Evolutionary conservation across 2,797 vertebrate genomes (phyloP), one percentile per base, ranked within the genome.

Genomic region (Cyclura pinguis): DNA sequence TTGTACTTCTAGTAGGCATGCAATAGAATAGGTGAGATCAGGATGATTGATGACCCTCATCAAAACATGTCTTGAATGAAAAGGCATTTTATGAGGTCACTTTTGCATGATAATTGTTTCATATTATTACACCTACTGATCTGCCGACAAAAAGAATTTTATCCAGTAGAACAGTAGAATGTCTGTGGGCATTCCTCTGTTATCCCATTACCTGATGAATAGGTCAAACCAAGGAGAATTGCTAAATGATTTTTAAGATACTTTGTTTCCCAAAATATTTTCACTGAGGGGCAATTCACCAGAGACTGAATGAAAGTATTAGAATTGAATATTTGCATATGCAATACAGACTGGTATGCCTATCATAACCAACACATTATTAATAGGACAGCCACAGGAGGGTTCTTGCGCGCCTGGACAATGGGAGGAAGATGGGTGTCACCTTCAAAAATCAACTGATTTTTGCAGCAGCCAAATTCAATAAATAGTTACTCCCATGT

Each of bases 51-150:
- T 81, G 89, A 2, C 81, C 20, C 78, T 89, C 85, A 55, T 20
- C 59, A 90, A 90, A 90, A 91, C 57, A 38, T 86, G 7, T 12
- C 32, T 88, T 9, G 87, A 42, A 88, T 87, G 5, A 85, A 88
- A 89, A 89, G 20, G 0, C 1, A 72, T 50, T 92, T 91, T 77
- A 85, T 78, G 5, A 88, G 38, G 24, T 78, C 14, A 88, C 24
- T 91, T 91, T 90, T 80, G 83, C 38, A 90, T 18, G 47, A n/a
- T 47, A 91, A 80, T 83, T 89, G n/a, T 29, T 22, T 35, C 24
- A 22, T 32, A 59, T 89, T 85, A 76, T 38, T 55, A 89, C 16
- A 47, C 24, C 35, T 52, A 38, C 4, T 52, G 13, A 6, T 0
- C 1, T 85, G 77, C 57, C 80, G 78, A 91, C n/a, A 47, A n/a